phyloP scores from a whole-genome alignment of 2,888 invertebrate genomes.

The Drosophila borealis region DNA sequence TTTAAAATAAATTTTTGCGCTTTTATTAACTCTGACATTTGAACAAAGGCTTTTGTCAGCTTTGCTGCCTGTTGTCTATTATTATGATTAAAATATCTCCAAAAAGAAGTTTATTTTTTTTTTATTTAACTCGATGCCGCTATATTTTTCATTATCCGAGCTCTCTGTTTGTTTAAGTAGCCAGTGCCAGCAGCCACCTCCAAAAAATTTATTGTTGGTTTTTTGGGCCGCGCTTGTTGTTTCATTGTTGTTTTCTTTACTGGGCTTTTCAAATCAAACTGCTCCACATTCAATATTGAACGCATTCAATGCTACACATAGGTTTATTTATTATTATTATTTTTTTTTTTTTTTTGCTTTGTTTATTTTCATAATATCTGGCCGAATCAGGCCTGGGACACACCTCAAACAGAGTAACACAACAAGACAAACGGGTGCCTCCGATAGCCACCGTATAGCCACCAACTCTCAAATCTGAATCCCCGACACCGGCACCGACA shows the following conservation, averaged over 20 bases:
- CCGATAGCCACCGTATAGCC: constrained; percentile 70
- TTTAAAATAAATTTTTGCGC: constrained; percentile 82
- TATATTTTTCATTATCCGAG: constrained; percentile 72
- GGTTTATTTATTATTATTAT: constrained; percentile 31
- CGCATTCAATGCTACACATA: constrained; percentile 65
- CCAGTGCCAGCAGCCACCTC: constrained; percentile 51
- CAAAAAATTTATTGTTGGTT: constrained; percentile 61
- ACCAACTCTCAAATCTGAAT: constrained; percentile 37
- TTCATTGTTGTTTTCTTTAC: constrained; percentile 76
- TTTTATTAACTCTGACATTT: constrained; percentile 80
- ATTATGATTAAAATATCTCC: constrained; percentile 79
- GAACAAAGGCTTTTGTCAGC: constrained; percentile 81
- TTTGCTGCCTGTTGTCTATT: constrained; percentile 73
- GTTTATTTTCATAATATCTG: constrained; percentile 72
- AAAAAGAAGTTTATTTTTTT: constrained; percentile 63
- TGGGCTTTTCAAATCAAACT: constrained; percentile 73
- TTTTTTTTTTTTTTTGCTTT: constrained; percentile 32
- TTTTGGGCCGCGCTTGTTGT: constrained; percentile 64
- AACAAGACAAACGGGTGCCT: constrained; percentile 59
- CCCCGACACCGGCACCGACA: constrained; percentile 7
- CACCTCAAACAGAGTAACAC: constrained; percentile 61
- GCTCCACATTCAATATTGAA: constrained; percentile 78
- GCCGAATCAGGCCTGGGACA: constrained; percentile 53
- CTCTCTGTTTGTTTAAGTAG: constrained; percentile 75
- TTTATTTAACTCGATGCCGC: constrained; percentile 67